These are phyloP conservation scores for Pagetopsis macropterus DNA, from an alignment of 2,797 vertebrate genomes.

Conservation along the genomic window DNA sequence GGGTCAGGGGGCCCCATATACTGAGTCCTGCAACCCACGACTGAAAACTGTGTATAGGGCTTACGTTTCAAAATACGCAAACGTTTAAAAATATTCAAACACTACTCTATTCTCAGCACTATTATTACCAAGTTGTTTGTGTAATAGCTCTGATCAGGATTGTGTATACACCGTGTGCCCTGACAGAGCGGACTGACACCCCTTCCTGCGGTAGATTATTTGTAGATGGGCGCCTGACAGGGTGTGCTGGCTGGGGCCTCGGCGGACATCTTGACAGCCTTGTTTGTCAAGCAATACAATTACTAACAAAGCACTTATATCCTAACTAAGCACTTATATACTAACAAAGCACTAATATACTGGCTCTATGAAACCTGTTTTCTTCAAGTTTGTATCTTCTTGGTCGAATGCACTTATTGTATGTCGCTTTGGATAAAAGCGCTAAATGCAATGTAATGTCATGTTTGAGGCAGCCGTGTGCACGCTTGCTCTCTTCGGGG, in stretches of 20 bases:
- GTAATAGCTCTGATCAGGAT: constrained; percentile 25
- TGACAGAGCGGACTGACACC: constrained; percentile 60
- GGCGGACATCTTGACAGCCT: constrained; percentile 71
- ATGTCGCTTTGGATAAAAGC: too few species aligned
- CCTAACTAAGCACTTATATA: too few species aligned
- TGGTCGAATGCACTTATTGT: too few species aligned
- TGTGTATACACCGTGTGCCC: constrained; percentile 29
- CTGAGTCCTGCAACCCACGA: background rate
- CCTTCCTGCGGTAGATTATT: constrained; percentile 75
- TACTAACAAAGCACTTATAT: too few species aligned
- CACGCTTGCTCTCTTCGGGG: constrained; percentile 61
- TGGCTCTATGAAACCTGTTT: too few species aligned
- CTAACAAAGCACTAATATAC: too few species aligned
- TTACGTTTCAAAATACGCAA: constrained; percentile 11
- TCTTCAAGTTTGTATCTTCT: too few species aligned
- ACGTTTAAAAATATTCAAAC: constrained; percentile 8
- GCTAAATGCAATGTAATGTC: too few species aligned
- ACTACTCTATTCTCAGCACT: background rate
- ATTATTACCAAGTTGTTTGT: constrained; percentile 22
- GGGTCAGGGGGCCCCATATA: background rate
- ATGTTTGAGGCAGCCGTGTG: constrained; percentile 62
- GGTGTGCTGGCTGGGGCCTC: constrained; percentile 66
- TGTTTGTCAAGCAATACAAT: constrained; percentile 20
- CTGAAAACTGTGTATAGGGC: background rate
- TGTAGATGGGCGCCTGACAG: constrained; percentile 74